Evolutionary conservation across 2,113 vertebrate genomes (phyloP).

Genomic region (Cariama cristata): DNA sequence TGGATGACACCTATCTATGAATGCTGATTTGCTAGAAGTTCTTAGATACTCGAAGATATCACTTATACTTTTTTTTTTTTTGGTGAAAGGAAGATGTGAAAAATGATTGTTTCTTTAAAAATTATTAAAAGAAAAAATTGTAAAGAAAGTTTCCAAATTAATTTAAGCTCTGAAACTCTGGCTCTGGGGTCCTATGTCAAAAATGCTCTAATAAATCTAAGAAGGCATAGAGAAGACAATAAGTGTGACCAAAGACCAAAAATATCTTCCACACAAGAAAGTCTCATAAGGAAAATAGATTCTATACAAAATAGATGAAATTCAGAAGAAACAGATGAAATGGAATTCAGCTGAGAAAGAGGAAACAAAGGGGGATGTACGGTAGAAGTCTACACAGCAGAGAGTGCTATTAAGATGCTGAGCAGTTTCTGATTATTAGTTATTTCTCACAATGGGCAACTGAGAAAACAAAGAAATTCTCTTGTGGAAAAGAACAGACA

Average conservation of each 20-base stretch:
- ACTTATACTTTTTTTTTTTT: background rate
- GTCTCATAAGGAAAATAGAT: background rate
- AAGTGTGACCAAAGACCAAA: background rate
- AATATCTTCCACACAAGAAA: background rate
- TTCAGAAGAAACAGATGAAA: background rate
- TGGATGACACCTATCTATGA: background rate
- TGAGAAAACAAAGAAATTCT: background rate
- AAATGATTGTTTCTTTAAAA: background rate
- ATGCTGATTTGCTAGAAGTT: background rate
- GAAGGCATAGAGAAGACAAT: background rate
- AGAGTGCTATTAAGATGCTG: background rate
- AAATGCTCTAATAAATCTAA: background rate
- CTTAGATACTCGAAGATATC: background rate
- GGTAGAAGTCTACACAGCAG: background rate
- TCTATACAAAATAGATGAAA: background rate
- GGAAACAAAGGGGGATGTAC: background rate
- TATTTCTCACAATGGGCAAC: background rate
- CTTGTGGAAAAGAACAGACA: background rate
- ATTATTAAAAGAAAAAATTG: rapidly evolving
- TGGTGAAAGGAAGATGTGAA: background rate
- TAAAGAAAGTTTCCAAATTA: background rate
- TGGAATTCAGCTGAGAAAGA: background rate
- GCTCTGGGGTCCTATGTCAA: background rate
- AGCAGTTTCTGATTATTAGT: background rate
- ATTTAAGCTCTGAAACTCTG: background rate